These are phyloP conservation scores for Acanthoscelides obtectus DNA, from an alignment of 2,888 invertebrate species.

Conservation along the genomic window DNA sequence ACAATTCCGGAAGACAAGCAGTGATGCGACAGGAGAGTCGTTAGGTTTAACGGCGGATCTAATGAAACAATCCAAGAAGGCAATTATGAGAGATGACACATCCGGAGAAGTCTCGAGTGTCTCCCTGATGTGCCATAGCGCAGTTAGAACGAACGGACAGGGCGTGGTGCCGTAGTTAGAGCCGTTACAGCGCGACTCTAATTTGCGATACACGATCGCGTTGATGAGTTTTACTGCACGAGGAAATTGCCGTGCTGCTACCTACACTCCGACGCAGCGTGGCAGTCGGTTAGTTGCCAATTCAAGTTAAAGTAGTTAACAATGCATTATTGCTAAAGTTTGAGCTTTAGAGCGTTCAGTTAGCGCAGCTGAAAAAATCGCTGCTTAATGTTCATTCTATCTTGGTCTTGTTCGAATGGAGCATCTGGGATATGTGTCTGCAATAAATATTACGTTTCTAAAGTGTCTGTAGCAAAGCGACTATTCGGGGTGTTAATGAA, in stretches of 20 bases:
- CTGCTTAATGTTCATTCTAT: too few relatives aligned
- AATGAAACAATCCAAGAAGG: slow-evolving; percentile 49
- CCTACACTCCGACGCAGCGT: background rate
- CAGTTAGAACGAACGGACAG: slow-evolving; percentile 18
- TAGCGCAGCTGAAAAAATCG: background rate
- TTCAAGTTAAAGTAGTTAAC: background rate
- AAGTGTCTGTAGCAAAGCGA: too few relatives aligned
- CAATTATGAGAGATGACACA: slow-evolving; percentile 50
- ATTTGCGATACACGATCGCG: background rate
- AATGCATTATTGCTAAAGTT: background rate
- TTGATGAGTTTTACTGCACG: background rate
- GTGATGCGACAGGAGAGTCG: slow-evolving; percentile 40
- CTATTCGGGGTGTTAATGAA: too few relatives aligned
- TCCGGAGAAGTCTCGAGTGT: slow-evolving; percentile 36
- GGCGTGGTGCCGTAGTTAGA: background rate
- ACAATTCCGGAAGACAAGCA: slow-evolving; percentile 40
- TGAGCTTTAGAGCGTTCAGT: background rate
- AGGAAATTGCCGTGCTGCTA: background rate
- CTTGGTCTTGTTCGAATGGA: too few relatives aligned
- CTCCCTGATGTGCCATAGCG: slow-evolving; percentile 34
- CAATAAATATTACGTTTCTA: too few relatives aligned
- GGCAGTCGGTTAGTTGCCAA: too few relatives aligned
- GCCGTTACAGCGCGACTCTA: background rate
- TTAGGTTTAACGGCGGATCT: slow-evolving; percentile 49
- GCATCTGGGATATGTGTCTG: too few relatives aligned